Conservation (phyloP, 64 coral and sea anemone genomes). For the Astreopora myriophthalma region DNA sequence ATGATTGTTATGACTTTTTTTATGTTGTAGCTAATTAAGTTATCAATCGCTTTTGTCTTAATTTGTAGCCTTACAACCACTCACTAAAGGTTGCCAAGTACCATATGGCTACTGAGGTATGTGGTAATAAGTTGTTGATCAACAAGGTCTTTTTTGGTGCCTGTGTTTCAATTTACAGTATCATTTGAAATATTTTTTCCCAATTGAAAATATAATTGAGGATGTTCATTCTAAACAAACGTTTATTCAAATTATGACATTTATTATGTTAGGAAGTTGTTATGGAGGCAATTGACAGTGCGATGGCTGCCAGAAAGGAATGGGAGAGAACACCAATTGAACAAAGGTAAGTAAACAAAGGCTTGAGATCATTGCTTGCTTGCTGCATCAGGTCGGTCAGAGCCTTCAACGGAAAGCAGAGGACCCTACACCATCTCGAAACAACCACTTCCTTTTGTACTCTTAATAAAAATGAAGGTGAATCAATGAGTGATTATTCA, state of each 20-base stretch:
- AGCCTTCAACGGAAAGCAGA: no score
- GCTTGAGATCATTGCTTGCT: not conserved
- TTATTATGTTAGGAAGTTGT: constrained; percentile 60
- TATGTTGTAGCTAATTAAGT: not conserved
- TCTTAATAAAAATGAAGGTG: no score
- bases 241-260: no score
- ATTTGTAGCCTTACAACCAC: constrained; percentile 82
- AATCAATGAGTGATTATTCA: no score
- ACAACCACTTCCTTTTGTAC: no score
- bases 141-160: no score
- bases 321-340: constrained; percentile 92
- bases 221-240: no score
- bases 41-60: not conserved
- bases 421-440: no score
- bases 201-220: no score
- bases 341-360: constrained; percentile 64
- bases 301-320: constrained; percentile 78
- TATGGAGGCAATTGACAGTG: constrained; percentile 76
- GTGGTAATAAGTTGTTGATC: not conserved
- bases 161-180: no score
- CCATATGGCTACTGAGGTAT: constrained; percentile 83
- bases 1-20: no score
- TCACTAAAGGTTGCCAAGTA: constrained; percentile 78
- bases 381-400: no score
- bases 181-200: not conserved